Conservation (phyloP, 1,140 invertebrate genomes). For the Oncopeltus fasciatus region DNA sequence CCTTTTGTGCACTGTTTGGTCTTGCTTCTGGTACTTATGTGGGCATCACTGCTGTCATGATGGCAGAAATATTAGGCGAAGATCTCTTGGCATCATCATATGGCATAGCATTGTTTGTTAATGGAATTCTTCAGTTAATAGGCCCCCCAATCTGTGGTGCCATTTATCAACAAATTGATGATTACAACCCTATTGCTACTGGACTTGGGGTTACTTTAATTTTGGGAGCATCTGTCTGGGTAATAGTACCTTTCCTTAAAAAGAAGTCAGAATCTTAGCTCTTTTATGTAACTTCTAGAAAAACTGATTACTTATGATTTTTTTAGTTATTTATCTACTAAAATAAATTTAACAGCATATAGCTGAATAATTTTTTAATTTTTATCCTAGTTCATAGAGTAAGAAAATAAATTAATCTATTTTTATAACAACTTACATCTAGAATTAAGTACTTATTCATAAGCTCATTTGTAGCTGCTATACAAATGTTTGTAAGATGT, state of each 20-base stretch:
- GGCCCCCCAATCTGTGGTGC: slow-evolving; percentile 64
- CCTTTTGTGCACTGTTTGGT: slow-evolving; percentile 60
- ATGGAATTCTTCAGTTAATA: slow-evolving; percentile 60
- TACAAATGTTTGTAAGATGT: too few species aligned
- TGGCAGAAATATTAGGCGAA: slow-evolving; percentile 69
- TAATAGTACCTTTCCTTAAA: slow-evolving; percentile 52
- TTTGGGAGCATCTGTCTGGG: slow-evolving; percentile 56
- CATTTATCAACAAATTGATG: slow-evolving; percentile 44
- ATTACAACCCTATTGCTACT: slow-evolving; percentile 53
- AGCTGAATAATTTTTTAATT: too few species aligned
- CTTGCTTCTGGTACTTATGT: slow-evolving; percentile 72
- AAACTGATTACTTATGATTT: too few species aligned
- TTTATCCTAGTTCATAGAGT: too few species aligned
- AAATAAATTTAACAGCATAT: too few species aligned
- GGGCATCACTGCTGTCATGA: slow-evolving; percentile 67
- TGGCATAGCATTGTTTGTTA: slow-evolving; percentile 68
- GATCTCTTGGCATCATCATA: slow-evolving; percentile 71
- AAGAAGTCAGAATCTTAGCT: slow-evolving; percentile 22
- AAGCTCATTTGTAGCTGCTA: too few species aligned
- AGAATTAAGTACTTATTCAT: too few species aligned
- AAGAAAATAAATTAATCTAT: too few species aligned
- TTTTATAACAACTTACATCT: too few species aligned
- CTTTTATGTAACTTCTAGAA: too few species aligned
- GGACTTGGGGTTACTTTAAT: slow-evolving; percentile 56
- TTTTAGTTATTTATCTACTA: too few species aligned